Percentiles rank a stretch among this genome's conserved stretches.
Conservation (phyloP, 2,888 invertebrate species). For the Dugesia japonica region DNA sequence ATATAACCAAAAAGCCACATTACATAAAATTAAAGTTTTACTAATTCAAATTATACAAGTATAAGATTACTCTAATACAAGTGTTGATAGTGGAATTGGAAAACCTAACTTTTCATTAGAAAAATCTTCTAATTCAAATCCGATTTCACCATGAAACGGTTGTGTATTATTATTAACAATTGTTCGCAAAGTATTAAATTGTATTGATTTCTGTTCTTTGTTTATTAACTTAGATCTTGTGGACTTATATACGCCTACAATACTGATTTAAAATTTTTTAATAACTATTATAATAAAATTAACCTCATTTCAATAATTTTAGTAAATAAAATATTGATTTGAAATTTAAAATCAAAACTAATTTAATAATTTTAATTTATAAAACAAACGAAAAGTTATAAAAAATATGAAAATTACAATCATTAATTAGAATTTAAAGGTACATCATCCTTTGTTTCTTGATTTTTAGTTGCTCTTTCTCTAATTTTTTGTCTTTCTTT, state of each 20-base stretch:
- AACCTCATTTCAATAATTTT: background rate
- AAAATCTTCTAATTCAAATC: background rate
- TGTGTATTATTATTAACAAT: background rate
- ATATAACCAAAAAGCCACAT: too few relatives aligned
- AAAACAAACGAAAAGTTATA: background rate
- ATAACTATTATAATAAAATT: background rate
- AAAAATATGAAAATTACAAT: background rate
- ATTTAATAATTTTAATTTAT: too few relatives aligned
- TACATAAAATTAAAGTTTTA: too few relatives aligned
- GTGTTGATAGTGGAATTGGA: background rate
- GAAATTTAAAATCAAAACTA: background rate
- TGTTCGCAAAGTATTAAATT: background rate
- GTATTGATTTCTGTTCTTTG: background rate
- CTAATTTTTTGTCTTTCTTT: background rate
- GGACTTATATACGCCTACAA: too few relatives aligned
- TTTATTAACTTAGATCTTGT: too few relatives aligned
- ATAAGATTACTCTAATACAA: background rate
- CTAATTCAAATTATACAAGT: too few relatives aligned
- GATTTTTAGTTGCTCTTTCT: too few relatives aligned
- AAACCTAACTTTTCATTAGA: background rate
- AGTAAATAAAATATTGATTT: background rate
- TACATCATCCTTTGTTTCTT: background rate
- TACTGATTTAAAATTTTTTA: background rate
- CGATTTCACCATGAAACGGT: background rate
- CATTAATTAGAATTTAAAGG: background rate